phyloP scores from a whole-genome alignment of 2,888 invertebrate genomes.

The Deroplatys truncata region DNA sequence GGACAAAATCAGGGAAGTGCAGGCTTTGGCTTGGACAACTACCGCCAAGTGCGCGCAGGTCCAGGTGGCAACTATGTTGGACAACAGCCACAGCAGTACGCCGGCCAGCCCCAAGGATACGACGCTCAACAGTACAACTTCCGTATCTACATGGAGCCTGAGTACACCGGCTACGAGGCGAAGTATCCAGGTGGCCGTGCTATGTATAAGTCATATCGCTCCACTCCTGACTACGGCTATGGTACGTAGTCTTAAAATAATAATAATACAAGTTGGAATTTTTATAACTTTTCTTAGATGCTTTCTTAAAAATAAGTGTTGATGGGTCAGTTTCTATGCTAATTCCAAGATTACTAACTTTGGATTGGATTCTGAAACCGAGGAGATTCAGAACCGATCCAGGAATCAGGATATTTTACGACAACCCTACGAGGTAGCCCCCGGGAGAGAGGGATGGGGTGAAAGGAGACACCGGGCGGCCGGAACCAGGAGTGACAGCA shows the following conservation, averaged over 20 bases:
- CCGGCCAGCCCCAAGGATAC: background rate
- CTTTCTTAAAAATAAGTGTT: too few relatives aligned
- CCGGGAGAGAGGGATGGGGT: too few relatives aligned
- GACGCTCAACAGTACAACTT: slow-evolving; percentile 7
- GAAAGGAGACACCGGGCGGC: too few relatives aligned
- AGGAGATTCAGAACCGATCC: too few relatives aligned
- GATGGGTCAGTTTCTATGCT: too few relatives aligned
- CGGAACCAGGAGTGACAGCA: too few relatives aligned
- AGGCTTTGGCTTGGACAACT: background rate
- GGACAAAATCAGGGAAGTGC: background rate
- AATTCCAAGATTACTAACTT: too few relatives aligned
- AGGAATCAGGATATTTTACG: too few relatives aligned
- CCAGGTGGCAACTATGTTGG: background rate
- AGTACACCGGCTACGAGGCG: slow-evolving; percentile 24
- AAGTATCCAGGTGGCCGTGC: slow-evolving; percentile 26
- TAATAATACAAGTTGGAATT: too few relatives aligned
- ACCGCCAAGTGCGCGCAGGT: background rate
- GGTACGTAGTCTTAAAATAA: background rate
- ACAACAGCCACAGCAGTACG: background rate
- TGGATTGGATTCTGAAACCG: too few relatives aligned
- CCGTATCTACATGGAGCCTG: slow-evolving; percentile 23
- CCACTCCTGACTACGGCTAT: background rate
- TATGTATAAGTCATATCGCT: slow-evolving; percentile 23
- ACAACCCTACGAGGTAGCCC: too few relatives aligned
- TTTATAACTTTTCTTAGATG: too few relatives aligned